Evolutionary conservation across 2,888 invertebrate genomes (phyloP).

Genomic region (Monopis laevigella): DNA sequence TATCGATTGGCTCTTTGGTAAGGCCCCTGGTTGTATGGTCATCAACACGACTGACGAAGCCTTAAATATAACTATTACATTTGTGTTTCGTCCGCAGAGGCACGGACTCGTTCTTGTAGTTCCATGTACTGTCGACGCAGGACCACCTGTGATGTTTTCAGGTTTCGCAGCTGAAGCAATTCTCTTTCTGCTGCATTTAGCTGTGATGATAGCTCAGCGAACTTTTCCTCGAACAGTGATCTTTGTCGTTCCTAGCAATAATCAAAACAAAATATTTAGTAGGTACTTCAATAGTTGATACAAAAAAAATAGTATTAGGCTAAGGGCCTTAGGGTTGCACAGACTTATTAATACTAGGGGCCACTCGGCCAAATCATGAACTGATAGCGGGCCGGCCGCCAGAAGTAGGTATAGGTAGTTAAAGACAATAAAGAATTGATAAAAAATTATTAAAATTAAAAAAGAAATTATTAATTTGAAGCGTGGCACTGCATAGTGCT

Average conservation of each 20-base stretch:
- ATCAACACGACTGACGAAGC: no score
- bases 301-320: neutral
- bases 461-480: no score
- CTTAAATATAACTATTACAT: conserved; percentile 25
- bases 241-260: conserved; percentile 42
- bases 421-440: no score
- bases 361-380: neutral
- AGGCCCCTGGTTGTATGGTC: no score
- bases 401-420: no score
- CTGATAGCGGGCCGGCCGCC: no score
- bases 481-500: no score
- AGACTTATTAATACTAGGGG: neutral
- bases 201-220: conserved; percentile 33
- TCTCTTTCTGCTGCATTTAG: conserved; percentile 34
- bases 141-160: conserved; percentile 31
- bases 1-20: no score
- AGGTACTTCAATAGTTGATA: neutral
- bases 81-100: conserved; percentile 37
- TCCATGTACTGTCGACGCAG: conserved; percentile 43
- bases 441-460: no score
- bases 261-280: neutral
- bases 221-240: conserved; percentile 39
- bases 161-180: conserved; percentile 36
- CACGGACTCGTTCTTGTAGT: conserved; percentile 36
- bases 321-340: neutral